Conservation (phyloP, 1,140 invertebrate genomes). For the Apolygus lucorum region DNA sequence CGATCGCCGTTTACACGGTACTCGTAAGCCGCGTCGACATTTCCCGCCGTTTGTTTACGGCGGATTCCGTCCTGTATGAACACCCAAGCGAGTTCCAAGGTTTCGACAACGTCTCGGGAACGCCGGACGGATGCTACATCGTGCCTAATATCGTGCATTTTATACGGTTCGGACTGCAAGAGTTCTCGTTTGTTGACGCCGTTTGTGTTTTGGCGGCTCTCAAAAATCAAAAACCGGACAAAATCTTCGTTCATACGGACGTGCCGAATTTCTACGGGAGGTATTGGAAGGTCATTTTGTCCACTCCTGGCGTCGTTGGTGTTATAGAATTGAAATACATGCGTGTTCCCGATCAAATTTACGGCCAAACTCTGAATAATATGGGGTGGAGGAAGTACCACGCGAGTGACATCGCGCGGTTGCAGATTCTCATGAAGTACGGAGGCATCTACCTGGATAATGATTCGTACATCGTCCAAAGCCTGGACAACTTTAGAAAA, state of each 20-base stretch:
- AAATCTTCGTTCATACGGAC: constrained; percentile 31
- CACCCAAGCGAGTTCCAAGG: constrained; percentile 25
- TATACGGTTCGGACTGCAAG: constrained; percentile 22
- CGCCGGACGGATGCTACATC: constrained; percentile 27
- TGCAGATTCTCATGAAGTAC: constrained; percentile 30
- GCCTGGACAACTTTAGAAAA: constrained; percentile 29
- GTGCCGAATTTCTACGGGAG: constrained; percentile 25
- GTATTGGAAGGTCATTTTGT: constrained; percentile 30
- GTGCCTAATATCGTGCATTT: constrained; percentile 33
- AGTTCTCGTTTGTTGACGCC: constrained; percentile 26
- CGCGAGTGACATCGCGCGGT: constrained; percentile 29
- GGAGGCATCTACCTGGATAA: constrained; percentile 34
- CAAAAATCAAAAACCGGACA: constrained; percentile 31
- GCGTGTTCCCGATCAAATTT: constrained; percentile 32
- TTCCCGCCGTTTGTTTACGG: too few relatives aligned
- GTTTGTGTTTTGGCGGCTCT: constrained; percentile 29
- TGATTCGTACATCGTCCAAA: constrained; percentile 30
- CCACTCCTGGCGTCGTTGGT: constrained; percentile 19
- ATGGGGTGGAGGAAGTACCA: constrained; percentile 25
- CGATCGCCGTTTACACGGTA: too few relatives aligned
- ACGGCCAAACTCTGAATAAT: constrained; percentile 32
- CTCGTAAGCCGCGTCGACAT: too few relatives aligned
- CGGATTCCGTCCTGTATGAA: too few relatives aligned
- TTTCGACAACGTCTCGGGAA: constrained; percentile 32
- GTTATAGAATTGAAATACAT: constrained; percentile 24